phyloP scores from a whole-genome alignment of 2,888 invertebrate genomes.

The Cheilosia soror region DNA sequence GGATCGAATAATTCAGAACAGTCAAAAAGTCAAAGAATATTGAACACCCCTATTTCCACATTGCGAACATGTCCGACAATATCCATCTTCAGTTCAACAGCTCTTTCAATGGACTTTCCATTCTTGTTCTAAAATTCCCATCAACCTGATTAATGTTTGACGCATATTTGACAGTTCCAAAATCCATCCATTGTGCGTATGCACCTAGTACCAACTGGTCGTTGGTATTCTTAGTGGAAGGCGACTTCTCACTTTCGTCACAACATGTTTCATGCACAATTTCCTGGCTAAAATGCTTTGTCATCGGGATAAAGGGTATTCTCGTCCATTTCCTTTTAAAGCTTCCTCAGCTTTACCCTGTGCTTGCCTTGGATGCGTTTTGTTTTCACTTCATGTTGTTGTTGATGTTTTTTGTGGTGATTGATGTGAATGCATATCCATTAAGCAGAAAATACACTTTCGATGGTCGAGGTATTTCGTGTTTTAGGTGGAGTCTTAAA shows the following conservation, averaged over 20 bases:
- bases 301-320: neutral
- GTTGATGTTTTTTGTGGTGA: neutral
- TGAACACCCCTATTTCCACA: no score
- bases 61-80: neutral
- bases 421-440: neutral
- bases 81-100: neutral
- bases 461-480: neutral
- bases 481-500: no score
- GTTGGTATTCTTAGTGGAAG: neutral
- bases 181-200: neutral
- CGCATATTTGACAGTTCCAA: neutral
- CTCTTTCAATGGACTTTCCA: neutral
- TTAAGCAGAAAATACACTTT: neutral
- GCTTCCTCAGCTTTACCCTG: neutral
- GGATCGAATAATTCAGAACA: no score
- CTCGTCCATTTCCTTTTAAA: neutral
- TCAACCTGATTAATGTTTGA: neutral
- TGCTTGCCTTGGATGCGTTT: neutral
- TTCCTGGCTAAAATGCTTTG: slow-evolving; percentile 10
- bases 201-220: neutral
- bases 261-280: neutral
- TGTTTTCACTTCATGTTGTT: neutral
- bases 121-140: neutral
- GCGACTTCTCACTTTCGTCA: slow-evolving; percentile 1
- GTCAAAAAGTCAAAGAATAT: no score